Base-by-base conservation (phyloP, 2,113 vertebrate species). In the Rana temporaria region DNA sequence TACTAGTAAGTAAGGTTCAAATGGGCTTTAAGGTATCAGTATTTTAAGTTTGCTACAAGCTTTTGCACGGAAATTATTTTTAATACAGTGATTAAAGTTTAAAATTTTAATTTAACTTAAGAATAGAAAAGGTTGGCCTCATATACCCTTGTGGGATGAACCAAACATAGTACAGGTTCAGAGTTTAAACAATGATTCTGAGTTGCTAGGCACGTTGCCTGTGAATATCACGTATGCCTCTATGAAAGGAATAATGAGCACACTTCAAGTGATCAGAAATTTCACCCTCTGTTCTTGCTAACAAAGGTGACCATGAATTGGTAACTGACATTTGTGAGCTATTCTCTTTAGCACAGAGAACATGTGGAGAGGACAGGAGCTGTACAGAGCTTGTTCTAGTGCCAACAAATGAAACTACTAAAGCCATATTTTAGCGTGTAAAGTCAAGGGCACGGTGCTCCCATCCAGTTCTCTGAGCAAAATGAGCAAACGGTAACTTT, bases 211-310 rank as follows among this genome's bases (percentile, higher is more conserved):
- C 56, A 42, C 12, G n/a, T 42, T 24, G 59, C 17, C n/a, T 62
- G 18, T 60, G 72, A 38, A 60, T 1, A 74, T 26, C 18, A 34
- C 2, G 4, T 38, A 60, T 60, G 18, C 30, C 30, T 20, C 19
- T 59, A 19, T 74, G 38, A 59, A 26, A 18, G 57, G 70, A 73
- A 73, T 73, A 73, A 75, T 62, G 72, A 75, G 72, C 30, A 22
- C 56, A 62, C 56, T 75, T 75, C 56, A 74, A 42, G 19, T 75
- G 72, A 75, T 75, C 72, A 75, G 72, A 42, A 56, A 74, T 22
- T 22, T 75, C 72, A 75, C 53, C 53, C 62, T 71, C 17, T 71
- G 56, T 71, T 38, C 30, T 38, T 26, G 55, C 26, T 34, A 67
- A 48, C 32, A 64, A 63, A 52, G 59, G 59, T 30, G 59, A 62